These are phyloP conservation scores for Drosophila robusta DNA, from an alignment of 2,888 invertebrate species.

Conservation along the genomic window DNA sequence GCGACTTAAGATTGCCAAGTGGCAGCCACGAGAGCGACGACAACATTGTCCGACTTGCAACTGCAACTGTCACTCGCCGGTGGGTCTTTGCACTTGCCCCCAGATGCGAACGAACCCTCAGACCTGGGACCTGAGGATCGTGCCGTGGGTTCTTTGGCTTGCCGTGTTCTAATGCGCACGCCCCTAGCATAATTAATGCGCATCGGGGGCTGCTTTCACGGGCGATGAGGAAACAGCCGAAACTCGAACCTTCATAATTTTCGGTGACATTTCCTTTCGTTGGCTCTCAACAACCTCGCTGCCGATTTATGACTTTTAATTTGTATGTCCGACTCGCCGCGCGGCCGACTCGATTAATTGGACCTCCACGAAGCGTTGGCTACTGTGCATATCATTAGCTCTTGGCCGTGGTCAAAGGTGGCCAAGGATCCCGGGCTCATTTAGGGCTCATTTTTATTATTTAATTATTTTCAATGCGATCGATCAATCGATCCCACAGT, in stretches of 20 bases:
- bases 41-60: conserved; percentile 42
- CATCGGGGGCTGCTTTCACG: conserved; percentile 18
- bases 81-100: conserved; percentile 66
- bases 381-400: conserved; percentile 75
- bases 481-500: not conserved
- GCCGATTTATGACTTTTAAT: conserved; percentile 77
- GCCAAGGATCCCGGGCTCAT: conserved; percentile 29
- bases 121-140: conserved; percentile 35
- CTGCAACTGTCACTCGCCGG: conserved; percentile 50
- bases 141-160: conserved; percentile 13
- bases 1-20: conserved; percentile 69
- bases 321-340: conserved; percentile 76
- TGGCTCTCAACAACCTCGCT: conserved; percentile 34
- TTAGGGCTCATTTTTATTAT: conserved; percentile 61
- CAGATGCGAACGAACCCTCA: conserved; percentile 26
- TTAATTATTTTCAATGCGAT: conserved; percentile 53
- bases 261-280: conserved; percentile 75
- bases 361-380: conserved; percentile 75
- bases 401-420: too few species aligned
- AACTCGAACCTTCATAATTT: conserved; percentile 76
- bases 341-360: conserved; percentile 73
- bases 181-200: conserved; percentile 75
- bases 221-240: conserved; percentile 13
- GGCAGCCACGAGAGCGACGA: conserved; percentile 45
- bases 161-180: conserved; percentile 64